Evolutionary conservation across 2,888 invertebrate genomes (phyloP).

Genomic region (Drosophila pullipes): DNA sequence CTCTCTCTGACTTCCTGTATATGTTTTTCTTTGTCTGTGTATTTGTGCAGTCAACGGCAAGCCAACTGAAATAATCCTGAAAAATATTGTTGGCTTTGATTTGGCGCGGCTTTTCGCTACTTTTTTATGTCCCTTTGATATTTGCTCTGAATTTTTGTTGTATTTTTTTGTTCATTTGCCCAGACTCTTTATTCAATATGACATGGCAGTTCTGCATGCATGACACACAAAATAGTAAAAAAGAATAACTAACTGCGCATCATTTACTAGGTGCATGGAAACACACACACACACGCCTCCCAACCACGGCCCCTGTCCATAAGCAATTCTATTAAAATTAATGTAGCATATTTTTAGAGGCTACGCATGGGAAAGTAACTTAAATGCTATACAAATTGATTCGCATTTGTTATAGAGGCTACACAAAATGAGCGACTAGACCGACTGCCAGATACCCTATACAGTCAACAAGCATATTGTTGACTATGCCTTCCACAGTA

Average conservation of each 20-base stretch:
- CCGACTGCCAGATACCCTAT: slow-evolving; percentile 42
- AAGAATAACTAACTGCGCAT: slow-evolving; percentile 47
- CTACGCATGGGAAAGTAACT: slow-evolving; percentile 43
- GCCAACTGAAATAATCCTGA: slow-evolving; percentile 78
- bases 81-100: slow-evolving; percentile 81
- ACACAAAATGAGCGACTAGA: background rate
- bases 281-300: background rate
- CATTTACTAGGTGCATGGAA: slow-evolving; percentile 40
- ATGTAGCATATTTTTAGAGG: slow-evolving; percentile 75
- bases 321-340: slow-evolving; percentile 81
- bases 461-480: slow-evolving; percentile 3
- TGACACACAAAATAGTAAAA: slow-evolving; percentile 46
- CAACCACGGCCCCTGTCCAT: slow-evolving; percentile 42
- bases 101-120: slow-evolving; percentile 65
- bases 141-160: slow-evolving; percentile 9
- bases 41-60: slow-evolving; percentile 62
- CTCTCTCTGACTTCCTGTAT: background rate
- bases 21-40: slow-evolving; percentile 8
- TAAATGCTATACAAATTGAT: slow-evolving; percentile 75
- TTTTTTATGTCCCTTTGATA: slow-evolving; percentile 25
- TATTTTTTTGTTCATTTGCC: slow-evolving; percentile 31
- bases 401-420: slow-evolving; percentile 64
- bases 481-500: background rate
- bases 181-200: slow-evolving; percentile 64
- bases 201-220: slow-evolving; percentile 69